phyloP scores from a whole-genome alignment of 2,888 invertebrate species.

The Ommatoiulus sabulosus region DNA sequence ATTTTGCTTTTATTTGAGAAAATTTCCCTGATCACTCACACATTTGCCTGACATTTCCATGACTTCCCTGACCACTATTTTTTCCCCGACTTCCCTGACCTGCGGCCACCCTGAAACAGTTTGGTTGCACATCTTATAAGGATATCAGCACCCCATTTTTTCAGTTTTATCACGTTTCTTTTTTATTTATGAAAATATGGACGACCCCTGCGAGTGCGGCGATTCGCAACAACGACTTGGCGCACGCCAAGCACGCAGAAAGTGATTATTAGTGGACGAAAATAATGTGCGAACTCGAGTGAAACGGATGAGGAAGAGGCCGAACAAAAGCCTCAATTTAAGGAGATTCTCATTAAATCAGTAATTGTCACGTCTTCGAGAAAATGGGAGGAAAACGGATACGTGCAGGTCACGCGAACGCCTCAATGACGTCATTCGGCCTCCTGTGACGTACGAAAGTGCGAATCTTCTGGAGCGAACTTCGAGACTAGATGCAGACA shows the following conservation, averaged over 20 bases:
- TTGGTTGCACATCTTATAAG: too few relatives aligned
- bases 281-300: not conserved
- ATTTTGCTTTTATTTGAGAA: too few relatives aligned
- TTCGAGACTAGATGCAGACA: not conserved
- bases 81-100: too few relatives aligned
- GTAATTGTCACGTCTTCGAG: not conserved
- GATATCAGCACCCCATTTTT: too few relatives aligned
- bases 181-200: too few relatives aligned
- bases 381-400: not conserved
- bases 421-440: not conserved
- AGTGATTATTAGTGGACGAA: not conserved
- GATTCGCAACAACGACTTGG: not conserved
- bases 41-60: too few relatives aligned
- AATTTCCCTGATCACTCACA: too few relatives aligned
- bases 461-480: not conserved
- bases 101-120: too few relatives aligned
- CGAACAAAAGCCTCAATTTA: not conserved
- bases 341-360: not conserved
- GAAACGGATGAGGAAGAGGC: not conserved
- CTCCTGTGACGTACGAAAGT: not conserved
- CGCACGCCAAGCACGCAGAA: not conserved
- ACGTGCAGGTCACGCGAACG: not conserved
- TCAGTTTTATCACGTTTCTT: too few relatives aligned
- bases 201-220: too few relatives aligned
- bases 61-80: too few relatives aligned